Base-by-base conservation (phyloP, 2,888 invertebrate species). In the Megastigmus dorsalis region DNA sequence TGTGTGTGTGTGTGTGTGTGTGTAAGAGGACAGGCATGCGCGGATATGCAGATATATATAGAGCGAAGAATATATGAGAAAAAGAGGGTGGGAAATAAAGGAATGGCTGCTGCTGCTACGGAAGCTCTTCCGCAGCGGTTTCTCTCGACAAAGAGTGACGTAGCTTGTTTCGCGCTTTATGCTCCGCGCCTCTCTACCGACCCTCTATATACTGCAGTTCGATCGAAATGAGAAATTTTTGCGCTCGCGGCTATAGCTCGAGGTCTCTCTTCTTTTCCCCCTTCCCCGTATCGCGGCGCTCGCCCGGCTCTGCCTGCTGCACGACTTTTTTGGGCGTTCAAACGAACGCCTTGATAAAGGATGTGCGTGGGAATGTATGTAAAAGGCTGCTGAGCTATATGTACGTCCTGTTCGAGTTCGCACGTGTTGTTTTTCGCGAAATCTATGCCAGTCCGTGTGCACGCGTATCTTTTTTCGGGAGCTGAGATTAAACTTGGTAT, bases 141-240 rank as follows among this genome's bases (percentile, higher is more conserved):
- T 33, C n/a, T n/a, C n/a, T 54, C 23, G 50, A 43, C 18, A 66
- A 28, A 65, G 41, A 38, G 33, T 26, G 28, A 65, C 26, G 45
- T 48, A 28, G 54, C 50, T 55, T 54, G 41, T 66, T 54, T 66
- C 66, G n/a, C 15, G 26, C 23, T n/a, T n/a, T n/a, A n/a, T n/a
- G n/a, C n/a, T n/a, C n/a, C n/a, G n/a, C n/a, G n/a, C n/a, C n/a
- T n/a, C n/a, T n/a, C n/a, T n/a, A n/a, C n/a, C n/a, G n/a, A n/a
- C n/a, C n/a, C n/a, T n/a, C n/a, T n/a, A n/a, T n/a, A n/a, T n/a
- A n/a, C n/a, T n/a, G n/a, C n/a, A n/a, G n/a, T n/a, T n/a, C 45
- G 43, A 48, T 59, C 57, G 57, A 68, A 68, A 68, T 57, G 68
- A 57, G 57, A 68, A 68, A 68, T 68, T 68, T 59, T 59, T 68